Base-by-base conservation (phyloP, 1,140 invertebrate species). In the Littorina saxatilis region DNA sequence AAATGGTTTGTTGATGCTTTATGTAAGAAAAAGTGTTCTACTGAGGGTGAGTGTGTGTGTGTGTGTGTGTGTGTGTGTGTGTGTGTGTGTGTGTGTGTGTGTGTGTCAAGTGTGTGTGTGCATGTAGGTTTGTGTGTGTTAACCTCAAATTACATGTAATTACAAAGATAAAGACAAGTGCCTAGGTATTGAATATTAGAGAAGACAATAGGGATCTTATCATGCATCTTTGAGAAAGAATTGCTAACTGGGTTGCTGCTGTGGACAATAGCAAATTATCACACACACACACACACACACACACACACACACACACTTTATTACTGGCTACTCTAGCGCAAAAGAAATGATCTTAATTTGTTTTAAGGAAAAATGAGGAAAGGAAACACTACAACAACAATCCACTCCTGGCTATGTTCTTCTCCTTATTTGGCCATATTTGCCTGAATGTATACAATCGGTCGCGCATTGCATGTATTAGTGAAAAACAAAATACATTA, bases 221-320 rank as follows among this genome's bases (percentile, higher is more conserved):
- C 23, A 15, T 52, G 63, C 13, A 15, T 11, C 35, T 68, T 17
- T 68, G 27, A 68, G 27, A 27, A 15, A 29, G 15, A 13, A 68
- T 17, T 0, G 0, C 27, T 13, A 29, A 13, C n/a, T n/a, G 9
- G 63, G 7, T 11, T 9, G 13, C n/a, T 11, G 9, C n/a, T 7
- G 63, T 66, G 9, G 13, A n/a, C n/a, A 66, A 11, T 66, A 9
- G 7, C 63, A 11, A 50, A 50, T 50, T 20, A 50, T 11, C 47
- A 50, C 72, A 74, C 39, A 47, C 39, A 74, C 39, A n/a, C 39
- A 74, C 39, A n/a, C 72, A 74, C 72, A n/a, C 72, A 74, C 43
- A 40, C 39, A 40, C 72, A 70, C 32, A 37, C 9, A 43, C n/a
- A 74, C 5, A 7, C 72, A 2, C 47, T 1, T 37, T 17, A 29